phyloP scores from a whole-genome alignment of 2,888 invertebrate species.

The Argyra leucocephala region DNA sequence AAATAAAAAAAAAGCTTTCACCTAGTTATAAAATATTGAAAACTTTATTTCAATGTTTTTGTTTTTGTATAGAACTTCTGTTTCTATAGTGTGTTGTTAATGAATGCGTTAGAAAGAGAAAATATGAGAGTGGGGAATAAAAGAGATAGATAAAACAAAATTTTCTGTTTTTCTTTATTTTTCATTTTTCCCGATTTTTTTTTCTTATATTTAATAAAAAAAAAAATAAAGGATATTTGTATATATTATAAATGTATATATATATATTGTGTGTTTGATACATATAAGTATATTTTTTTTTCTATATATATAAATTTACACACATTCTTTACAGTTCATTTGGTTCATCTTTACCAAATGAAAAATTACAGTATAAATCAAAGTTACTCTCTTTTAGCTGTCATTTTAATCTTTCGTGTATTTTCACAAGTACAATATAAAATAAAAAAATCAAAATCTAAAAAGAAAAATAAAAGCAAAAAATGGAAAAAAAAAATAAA shows the following conservation, averaged over 20 bases:
- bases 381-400: neutral
- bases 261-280: too few species aligned
- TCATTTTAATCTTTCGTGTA: constrained; percentile 2
- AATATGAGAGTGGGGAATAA: neutral
- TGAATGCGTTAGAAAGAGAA: neutral
- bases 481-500: neutral
- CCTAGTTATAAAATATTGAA: neutral
- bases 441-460: neutral
- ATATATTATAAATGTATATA: neutral
- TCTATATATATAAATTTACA: neutral
- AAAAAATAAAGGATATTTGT: neutral
- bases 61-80: neutral
- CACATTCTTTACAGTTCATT: neutral
- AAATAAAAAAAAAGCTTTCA: neutral
- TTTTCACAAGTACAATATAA: neutral
- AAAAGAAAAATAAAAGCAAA: neutral
- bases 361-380: neutral
- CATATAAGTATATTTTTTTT: neutral
- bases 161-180: too few species aligned
- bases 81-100: neutral
- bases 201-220: neutral
- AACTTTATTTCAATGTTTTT: neutral
- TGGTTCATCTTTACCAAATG: neutral
- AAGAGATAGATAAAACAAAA: too few species aligned
- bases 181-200: neutral